Percentiles rank a stretch among this genome's conserved stretches.
Evolutionary conservation across 1,140 invertebrate species (phyloP).

Genomic region (Achroia grisella): DNA sequence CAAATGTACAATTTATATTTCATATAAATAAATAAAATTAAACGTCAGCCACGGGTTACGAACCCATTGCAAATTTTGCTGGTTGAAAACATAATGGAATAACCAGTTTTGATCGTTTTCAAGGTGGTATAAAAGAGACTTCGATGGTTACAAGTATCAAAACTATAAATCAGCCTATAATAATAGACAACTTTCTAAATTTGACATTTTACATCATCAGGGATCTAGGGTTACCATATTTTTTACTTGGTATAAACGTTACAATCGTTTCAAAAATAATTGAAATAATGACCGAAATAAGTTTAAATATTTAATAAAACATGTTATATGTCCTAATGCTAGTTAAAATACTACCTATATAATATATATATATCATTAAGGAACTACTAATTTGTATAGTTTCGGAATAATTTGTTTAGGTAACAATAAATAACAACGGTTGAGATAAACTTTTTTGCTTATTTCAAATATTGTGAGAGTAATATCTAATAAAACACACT

Average conservation of each 20-base stretch:
- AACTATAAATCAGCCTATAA: slow-evolving; percentile 28
- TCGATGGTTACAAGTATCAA: slow-evolving; percentile 40
- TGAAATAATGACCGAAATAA: no score
- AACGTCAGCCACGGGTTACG: slow-evolving; percentile 70
- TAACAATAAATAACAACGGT: no score
- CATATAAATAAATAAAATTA: slow-evolving; percentile 68
- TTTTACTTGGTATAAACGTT: slow-evolving; percentile 15
- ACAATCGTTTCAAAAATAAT: no score
- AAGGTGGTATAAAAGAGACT: slow-evolving; percentile 14
- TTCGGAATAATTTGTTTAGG: no score
- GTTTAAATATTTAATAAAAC: no score
- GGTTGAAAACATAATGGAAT: slow-evolving; percentile 63
- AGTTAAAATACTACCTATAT: no score
- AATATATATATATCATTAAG: no score
- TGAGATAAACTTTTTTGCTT: no score
- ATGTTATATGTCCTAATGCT: no score
- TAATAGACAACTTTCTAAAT: slow-evolving; percentile 65
- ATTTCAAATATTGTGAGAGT: no score
- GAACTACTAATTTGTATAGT: no score
- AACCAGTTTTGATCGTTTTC: slow-evolving; percentile 33
- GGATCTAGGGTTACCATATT: slow-evolving; percentile 25
- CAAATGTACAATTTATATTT: slow-evolving; percentile 68
- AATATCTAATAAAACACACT: no score
- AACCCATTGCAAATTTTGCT: slow-evolving; percentile 67
- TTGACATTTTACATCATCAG: slow-evolving; percentile 33